Evolutionary conservation across 1,140 invertebrate genomes (phyloP), one percentile per base, ranked within the genome.

Genomic region (Leptopilina boulardi): DNA sequence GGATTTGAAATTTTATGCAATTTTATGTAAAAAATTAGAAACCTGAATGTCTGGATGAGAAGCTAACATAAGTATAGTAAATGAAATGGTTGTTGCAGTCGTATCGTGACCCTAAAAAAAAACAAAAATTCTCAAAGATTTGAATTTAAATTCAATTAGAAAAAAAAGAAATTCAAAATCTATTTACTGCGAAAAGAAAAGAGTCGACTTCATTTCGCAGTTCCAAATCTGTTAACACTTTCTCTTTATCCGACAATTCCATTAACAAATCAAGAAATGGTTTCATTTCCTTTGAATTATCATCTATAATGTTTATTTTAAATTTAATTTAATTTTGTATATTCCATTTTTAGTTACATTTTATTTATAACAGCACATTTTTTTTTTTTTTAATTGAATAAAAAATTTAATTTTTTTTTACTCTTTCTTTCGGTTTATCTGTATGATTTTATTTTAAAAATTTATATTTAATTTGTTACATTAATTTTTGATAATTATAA

Each of bases 141-240:
- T 11, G 15, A 19, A 42, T 42, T 38, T 44, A 44, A 18, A 51
- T 51, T 4, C n/a, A 51, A n/a, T n/a, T n/a, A 18, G 13, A 19
- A 21, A 15, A 70, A 70, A 21, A 18, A 10, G 0, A 42, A 6
- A n/a, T 26, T n/a, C 15, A 30, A n/a, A 3, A n/a, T 30, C 3
- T 19, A 74, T 19, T 74, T 70, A 80, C 78, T 11, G 93, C 94
- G 80, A 94, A 93, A 78, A 94, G 95, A 82, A 96, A 95, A 0
- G 95, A 96, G 81, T 96, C 94, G 10, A 95, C 94, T 89, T 96
- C 95, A 84, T 96, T 95, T 15, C 93, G 88, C 26, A 96, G 91
- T 80, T 94, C 91, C 54, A 92, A 90, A 76, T 93, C 89, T 0
- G 91, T 84, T 44, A 94, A 88, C 74, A 83, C 81, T 23, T 26